Base-by-base conservation (phyloP, 2,888 invertebrate species). In the Perizoma affinitatum region DNA sequence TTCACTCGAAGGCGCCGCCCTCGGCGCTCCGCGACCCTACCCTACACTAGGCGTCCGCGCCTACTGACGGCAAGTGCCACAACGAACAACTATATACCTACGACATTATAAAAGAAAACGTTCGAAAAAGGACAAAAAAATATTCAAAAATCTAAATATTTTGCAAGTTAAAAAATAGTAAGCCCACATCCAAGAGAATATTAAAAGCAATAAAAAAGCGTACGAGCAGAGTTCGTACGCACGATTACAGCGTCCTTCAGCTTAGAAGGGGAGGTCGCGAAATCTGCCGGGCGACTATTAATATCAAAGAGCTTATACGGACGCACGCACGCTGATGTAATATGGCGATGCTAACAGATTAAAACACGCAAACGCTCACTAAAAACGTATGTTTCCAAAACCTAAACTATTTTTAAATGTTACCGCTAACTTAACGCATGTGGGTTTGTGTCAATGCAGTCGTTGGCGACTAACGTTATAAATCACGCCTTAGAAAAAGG, bases 371-470 rank as follows among this genome's bases (percentile, higher is more conserved):
- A 71, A 67, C 71, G 74, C 70, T 77, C 72, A 79, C 67, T 71
- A 72, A 71, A 79, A 76, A 74, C 52, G 44, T 48, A 64, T 41
- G 58, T 46, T 56, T 61, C 56, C 43, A 68, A 64, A 66, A 64
- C 52, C 58, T 64, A 64, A 59, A 58, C 56, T 65, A 66, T 56
- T 65, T 70, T 67, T 65, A 69, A 63, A 68, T 62, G 59, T 69
- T 72, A 76, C 67, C 74, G 75, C 83, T 84, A 80, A 84, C 67
- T 78, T 61, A 81, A 88, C 86, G 84, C 90, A 88, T 89, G 91
- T 90, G 89, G 90, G 90, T 90, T 90, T 90, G 90, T 90, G 90
- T 90, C 78, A 82, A 87, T 90, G 90, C 78, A 87, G 90, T 89
- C 76, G 62, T 69, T 71, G 74, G 73, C 74, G 75, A 76, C 75